Conservation (phyloP, 1,140 invertebrate species). For the Leptoteleia sp. region DNA sequence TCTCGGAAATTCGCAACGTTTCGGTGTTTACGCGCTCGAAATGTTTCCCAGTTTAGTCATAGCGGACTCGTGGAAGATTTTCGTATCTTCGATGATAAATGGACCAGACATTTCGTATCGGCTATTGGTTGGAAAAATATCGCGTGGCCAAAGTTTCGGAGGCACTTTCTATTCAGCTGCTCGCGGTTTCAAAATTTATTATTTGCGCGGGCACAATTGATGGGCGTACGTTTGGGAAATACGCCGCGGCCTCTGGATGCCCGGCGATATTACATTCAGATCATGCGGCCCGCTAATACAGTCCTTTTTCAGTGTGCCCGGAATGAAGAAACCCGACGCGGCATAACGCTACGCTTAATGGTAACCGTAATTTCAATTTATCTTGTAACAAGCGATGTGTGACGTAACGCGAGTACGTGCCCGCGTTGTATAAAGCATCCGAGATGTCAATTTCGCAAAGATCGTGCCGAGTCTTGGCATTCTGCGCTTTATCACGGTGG, state of each 20-base stretch:
- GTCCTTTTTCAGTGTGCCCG: slow-evolving; percentile 26
- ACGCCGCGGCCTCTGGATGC: too few species aligned
- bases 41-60: slow-evolving; percentile 33
- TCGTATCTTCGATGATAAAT: slow-evolving; percentile 5
- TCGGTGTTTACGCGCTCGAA: background rate
- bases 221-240: slow-evolving; percentile 23
- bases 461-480: slow-evolving; percentile 35
- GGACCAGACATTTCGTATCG: slow-evolving; percentile 1
- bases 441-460: slow-evolving; percentile 49
- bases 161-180: slow-evolving; percentile 13
- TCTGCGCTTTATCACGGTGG: slow-evolving; percentile 36
- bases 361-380: slow-evolving; percentile 54
- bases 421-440: slow-evolving; percentile 33
- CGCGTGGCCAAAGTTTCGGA: slow-evolving; percentile 1
- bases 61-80: slow-evolving; percentile 21
- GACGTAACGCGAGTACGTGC: slow-evolving; percentile 43
- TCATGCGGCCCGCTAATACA: slow-evolving; percentile 35
- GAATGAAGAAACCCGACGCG: slow-evolving; percentile 28
- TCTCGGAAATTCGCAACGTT: slow-evolving; percentile 14
- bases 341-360: slow-evolving; percentile 54
- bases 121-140: background rate
- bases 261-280: slow-evolving; percentile 25
- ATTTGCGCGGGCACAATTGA: slow-evolving; percentile 11
- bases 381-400: slow-evolving; percentile 43
- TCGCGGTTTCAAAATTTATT: slow-evolving; percentile 7